These are phyloP conservation scores for Acanthopagrus latus DNA, from an alignment of 2,797 vertebrate genomes.

Conservation along the genomic window DNA sequence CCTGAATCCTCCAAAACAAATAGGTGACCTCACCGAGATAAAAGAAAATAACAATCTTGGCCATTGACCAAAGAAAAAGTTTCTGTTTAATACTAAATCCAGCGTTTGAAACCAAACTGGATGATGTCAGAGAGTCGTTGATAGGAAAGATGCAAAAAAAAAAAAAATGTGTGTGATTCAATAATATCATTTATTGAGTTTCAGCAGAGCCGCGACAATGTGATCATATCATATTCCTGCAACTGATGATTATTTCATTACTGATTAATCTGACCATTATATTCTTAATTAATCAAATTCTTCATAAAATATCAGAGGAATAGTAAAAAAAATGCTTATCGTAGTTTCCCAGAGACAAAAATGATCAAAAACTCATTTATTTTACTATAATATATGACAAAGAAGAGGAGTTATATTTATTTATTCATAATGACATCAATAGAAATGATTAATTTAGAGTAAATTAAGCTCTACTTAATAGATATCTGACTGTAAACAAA, in stretches of 20 bases:
- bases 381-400: neutral
- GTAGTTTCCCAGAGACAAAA: neutral
- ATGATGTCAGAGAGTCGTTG: conserved; percentile 34
- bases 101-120: conserved; percentile 38
- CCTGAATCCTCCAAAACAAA: conserved; percentile 87
- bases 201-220: neutral
- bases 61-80: conserved; percentile 44
- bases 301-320: neutral
- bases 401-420: neutral
- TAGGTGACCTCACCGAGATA: conserved; percentile 53
- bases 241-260: conserved; percentile 3
- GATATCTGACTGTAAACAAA: no score
- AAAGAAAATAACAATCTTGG: conserved; percentile 63
- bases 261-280: neutral
- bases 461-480: no score
- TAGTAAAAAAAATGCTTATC: neutral
- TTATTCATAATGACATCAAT: no score
- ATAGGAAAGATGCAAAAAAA: conserved; percentile 5
- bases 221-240: conserved; percentile 4
- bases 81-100: conserved; percentile 37
- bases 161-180: conserved; percentile 20
- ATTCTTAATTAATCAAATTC: neutral
- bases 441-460: no score
- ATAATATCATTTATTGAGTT: conserved; percentile 11
- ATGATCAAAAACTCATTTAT: neutral